phyloP scores from a whole-genome alignment of 2,797 vertebrate genomes.

The Heliangelus exortis region DNA sequence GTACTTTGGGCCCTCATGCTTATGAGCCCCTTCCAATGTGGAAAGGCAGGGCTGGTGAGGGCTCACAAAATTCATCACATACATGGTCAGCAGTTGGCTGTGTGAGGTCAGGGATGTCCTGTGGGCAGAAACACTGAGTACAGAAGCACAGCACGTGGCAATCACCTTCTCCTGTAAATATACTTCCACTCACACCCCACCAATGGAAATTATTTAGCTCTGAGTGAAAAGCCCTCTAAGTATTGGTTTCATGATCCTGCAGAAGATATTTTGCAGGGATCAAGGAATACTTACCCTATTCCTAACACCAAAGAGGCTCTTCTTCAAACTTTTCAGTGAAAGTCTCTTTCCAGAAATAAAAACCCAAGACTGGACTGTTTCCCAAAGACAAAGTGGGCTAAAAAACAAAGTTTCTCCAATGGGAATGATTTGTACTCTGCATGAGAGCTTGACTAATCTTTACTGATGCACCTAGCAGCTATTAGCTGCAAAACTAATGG shows the following conservation, averaged over 20 bases:
- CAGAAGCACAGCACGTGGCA: not conserved
- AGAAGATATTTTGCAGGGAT: not conserved
- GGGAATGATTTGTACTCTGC: not conserved
- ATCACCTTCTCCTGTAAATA: not conserved
- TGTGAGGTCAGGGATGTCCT: not conserved
- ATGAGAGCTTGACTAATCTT: not conserved
- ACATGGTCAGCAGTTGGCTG: fast-evolving
- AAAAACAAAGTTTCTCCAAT: not conserved
- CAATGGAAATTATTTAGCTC: fast-evolving
- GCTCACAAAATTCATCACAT: not conserved
- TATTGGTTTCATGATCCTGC: not conserved
- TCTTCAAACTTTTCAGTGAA: not conserved
- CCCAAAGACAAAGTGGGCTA: not conserved
- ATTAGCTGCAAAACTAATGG: not conserved
- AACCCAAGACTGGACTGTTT: not conserved
- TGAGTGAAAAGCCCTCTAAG: not conserved
- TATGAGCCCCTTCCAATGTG: fast-evolving
- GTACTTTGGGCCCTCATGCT: not conserved
- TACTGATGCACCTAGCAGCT: not conserved
- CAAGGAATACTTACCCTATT: not conserved
- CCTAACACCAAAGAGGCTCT: not conserved
- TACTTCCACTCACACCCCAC: fast-evolving
- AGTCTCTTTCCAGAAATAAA: not conserved
- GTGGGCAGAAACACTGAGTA: fast-evolving
- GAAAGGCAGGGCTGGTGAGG: not conserved